Evolutionary conservation across 1,140 invertebrate genomes (phyloP).

Genomic region (Hyphantria cunea): DNA sequence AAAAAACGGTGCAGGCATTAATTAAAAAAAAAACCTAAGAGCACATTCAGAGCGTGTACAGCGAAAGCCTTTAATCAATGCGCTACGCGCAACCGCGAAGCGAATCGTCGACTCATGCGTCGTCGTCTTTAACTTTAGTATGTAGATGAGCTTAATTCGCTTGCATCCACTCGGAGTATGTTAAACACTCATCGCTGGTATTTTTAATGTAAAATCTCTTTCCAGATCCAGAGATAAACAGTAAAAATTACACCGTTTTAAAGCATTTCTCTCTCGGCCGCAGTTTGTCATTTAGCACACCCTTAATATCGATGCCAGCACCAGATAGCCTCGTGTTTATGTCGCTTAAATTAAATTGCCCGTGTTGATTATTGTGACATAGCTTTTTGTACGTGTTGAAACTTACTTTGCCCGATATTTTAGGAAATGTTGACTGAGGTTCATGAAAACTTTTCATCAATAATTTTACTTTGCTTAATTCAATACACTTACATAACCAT

Average conservation of each 20-base stretch:
- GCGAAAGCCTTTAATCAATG: conserved; percentile 43
- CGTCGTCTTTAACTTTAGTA: conserved; percentile 37
- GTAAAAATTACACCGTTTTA: conserved; percentile 71
- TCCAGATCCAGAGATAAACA: conserved; percentile 62
- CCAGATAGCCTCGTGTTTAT: conserved; percentile 72
- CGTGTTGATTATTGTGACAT: conserved; percentile 72
- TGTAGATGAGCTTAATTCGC: conserved; percentile 46
- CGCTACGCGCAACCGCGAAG: conserved; percentile 33
- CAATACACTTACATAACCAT: no score
- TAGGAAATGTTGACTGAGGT: conserved; percentile 18
- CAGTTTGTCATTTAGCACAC: conserved; percentile 76
- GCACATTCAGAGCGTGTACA: conserved; percentile 40
- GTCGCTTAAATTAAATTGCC: conserved; percentile 78
- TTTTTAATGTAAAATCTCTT: conserved; percentile 56
- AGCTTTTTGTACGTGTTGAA: conserved; percentile 61
- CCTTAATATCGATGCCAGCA: conserved; percentile 74
- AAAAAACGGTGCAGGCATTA: conserved; percentile 34
- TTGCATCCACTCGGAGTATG: conserved; percentile 36
- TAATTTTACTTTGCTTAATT: no score
- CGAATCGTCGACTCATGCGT: conserved; percentile 34
- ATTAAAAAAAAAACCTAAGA: conserved; percentile 34
- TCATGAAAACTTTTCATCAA: neutral
- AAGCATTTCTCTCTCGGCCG: conserved; percentile 66
- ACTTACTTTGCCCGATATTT: conserved; percentile 54
- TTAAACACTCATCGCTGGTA: conserved; percentile 51